phyloP scores from a whole-genome alignment of 35 echinoderm and acorn worm species.

The Eucidaris tribuloides region DNA sequence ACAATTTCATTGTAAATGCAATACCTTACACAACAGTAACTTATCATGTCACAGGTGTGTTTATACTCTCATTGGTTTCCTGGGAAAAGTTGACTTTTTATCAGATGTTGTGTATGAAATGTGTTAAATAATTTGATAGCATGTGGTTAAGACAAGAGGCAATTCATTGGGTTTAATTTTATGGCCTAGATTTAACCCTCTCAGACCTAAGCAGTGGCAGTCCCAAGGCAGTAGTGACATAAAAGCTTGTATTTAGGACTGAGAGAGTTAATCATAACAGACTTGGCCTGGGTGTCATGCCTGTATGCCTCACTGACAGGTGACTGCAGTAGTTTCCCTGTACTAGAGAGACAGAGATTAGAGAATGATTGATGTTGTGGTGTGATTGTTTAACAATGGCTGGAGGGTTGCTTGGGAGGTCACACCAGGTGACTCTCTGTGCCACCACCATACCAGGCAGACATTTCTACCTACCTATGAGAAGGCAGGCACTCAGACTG shows the following conservation, averaged over 20 bases:
- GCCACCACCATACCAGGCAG: not conserved
- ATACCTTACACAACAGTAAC: too few species aligned
- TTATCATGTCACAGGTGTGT: too few species aligned
- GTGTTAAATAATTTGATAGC: too few species aligned
- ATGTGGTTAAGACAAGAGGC: too few species aligned
- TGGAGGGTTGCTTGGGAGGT: not conserved
- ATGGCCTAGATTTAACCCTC: too few species aligned
- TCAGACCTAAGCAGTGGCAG: too few species aligned
- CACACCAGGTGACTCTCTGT: constrained; percentile 3
- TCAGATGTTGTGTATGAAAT: too few species aligned
- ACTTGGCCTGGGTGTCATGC: not conserved
- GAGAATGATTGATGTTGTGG: not conserved
- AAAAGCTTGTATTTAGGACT: not conserved
- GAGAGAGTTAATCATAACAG: not conserved
- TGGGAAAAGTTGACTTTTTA: too few species aligned
- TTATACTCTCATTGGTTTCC: too few species aligned
- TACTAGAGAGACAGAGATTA: not conserved
- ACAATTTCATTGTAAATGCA: too few species aligned
- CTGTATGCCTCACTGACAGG: not conserved
- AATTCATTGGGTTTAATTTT: too few species aligned
- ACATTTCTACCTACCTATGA: constrained; percentile 8
- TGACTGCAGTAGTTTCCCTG: not conserved
- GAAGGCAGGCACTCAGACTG: not conserved
- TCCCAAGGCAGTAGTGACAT: not conserved
- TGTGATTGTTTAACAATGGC: constrained; percentile 6